phyloP scores from a whole-genome alignment of 37 sponge, comb jelly and placozoan species.

The Agelas oroides region DNA sequence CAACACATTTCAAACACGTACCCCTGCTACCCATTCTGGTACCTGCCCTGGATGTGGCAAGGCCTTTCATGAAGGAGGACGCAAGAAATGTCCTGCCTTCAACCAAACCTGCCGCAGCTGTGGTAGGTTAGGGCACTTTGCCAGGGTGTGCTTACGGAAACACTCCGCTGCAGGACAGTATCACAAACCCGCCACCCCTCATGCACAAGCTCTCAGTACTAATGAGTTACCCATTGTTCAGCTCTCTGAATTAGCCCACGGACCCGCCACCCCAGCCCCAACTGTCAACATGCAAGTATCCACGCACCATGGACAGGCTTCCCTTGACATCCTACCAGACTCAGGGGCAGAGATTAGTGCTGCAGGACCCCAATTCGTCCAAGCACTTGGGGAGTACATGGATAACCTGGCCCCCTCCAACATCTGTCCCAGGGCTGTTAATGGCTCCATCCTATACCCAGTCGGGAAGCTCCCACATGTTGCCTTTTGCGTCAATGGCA shows the following conservation, averaged over 20 bases:
- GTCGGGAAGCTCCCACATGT: not conserved
- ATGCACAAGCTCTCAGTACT: too few species aligned
- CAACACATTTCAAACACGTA: too few species aligned
- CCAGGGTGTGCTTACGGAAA: too few species aligned
- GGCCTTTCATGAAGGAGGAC: conserved; percentile 28
- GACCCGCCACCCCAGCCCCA: not conserved
- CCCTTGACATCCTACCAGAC: not conserved
- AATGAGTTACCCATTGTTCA: too few species aligned
- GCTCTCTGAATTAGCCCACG: too few species aligned
- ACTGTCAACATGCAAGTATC: not conserved
- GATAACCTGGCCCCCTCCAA: not conserved
- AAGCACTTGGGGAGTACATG: not conserved
- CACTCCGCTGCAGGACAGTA: too few species aligned
- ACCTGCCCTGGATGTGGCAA: conserved; percentile 45
- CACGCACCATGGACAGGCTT: not conserved
- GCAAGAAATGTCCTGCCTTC: conserved; percentile 28
- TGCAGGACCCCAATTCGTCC: not conserved
- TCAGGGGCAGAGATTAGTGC: conserved; percentile 20
- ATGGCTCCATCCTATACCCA: not conserved
- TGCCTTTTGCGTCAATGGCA: not conserved
- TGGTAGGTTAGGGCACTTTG: not conserved
- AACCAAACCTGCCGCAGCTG: not conserved
- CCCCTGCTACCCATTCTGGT: too few species aligned
- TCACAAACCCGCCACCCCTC: too few species aligned
- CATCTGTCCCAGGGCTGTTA: not conserved